Conservation (phyloP, 2,888 invertebrate species). For the Rotaria socialis region DNA sequence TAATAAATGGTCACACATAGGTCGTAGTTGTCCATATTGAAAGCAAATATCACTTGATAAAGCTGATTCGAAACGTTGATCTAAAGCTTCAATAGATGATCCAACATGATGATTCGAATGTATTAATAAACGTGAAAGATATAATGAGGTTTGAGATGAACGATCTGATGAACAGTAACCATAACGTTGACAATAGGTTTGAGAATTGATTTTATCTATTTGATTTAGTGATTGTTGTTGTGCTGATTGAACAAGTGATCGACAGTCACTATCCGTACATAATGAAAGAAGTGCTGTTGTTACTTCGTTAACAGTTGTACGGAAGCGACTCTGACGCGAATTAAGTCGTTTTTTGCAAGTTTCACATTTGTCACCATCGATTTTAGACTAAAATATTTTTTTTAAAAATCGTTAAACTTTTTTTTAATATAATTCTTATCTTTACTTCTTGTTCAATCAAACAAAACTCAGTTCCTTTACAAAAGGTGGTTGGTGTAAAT, state of each 20-base stretch:
- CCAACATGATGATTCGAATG: too few species aligned
- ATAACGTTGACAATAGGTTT: conserved; percentile 20
- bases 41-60: not conserved
- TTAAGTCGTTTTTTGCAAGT: not conserved
- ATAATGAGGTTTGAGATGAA: not conserved
- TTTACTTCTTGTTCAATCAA: not conserved
- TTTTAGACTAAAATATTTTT: too few species aligned
- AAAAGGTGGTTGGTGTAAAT: not conserved
- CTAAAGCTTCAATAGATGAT: not conserved
- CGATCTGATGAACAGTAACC: conserved; percentile 11
- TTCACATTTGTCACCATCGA: conserved; percentile 20
- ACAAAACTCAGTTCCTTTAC: not conserved
- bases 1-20: not conserved
- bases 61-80: not conserved
- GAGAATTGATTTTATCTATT: not conserved
- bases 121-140: not conserved
- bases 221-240: conserved; percentile 2
- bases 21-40: not conserved
- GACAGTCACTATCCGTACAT: not conserved
- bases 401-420: too few species aligned
- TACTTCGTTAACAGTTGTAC: not conserved
- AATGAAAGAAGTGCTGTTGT: not conserved
- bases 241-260: not conserved
- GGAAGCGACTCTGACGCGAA: not conserved
- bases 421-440: too few species aligned